phyloP scores from a whole-genome alignment of 2,797 vertebrate genomes.

The Sebastes goodei region DNA sequence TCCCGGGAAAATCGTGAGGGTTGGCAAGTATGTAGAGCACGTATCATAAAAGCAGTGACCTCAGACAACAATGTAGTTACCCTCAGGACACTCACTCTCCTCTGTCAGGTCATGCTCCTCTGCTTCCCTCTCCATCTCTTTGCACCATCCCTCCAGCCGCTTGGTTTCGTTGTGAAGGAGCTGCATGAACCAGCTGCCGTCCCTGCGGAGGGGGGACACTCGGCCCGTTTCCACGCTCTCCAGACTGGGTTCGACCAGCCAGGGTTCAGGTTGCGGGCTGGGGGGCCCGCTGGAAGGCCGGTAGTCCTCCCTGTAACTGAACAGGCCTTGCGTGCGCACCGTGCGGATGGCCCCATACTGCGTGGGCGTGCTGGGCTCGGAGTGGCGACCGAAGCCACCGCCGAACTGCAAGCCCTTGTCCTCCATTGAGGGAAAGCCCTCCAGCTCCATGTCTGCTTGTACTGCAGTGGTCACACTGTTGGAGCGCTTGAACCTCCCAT shows the following conservation, averaged over 20 bases:
- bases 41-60: conserved; percentile 1
- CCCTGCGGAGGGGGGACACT: conserved; percentile 91
- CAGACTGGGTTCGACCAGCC: conserved; percentile 89
- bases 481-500: conserved; percentile 96
- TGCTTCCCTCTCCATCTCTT: conserved; percentile 97
- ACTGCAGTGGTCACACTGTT: conserved; percentile 98
- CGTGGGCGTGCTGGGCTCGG: conserved; percentile 97
- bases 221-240: conserved; percentile 85
- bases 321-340: conserved; percentile 96
- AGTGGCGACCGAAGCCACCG: conserved; percentile 93
- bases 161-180: conserved; percentile 95
- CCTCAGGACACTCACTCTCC: conserved; percentile 89
- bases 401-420: conserved; percentile 99
- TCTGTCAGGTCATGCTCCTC: conserved; percentile 97
- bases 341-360: conserved; percentile 96
- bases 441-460: conserved; percentile 96
- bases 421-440: conserved; percentile 95
- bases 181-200: conserved; percentile 98
- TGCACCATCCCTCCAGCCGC: conserved; percentile 97
- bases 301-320: conserved; percentile 98
- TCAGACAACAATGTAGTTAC: conserved; percentile 36
- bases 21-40: background rate
- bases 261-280: conserved; percentile 87
- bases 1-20: no score
- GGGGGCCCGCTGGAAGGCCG: conserved; percentile 89